Base-by-base conservation (phyloP, 2,113 vertebrate species). In the Struthio camelus region DNA sequence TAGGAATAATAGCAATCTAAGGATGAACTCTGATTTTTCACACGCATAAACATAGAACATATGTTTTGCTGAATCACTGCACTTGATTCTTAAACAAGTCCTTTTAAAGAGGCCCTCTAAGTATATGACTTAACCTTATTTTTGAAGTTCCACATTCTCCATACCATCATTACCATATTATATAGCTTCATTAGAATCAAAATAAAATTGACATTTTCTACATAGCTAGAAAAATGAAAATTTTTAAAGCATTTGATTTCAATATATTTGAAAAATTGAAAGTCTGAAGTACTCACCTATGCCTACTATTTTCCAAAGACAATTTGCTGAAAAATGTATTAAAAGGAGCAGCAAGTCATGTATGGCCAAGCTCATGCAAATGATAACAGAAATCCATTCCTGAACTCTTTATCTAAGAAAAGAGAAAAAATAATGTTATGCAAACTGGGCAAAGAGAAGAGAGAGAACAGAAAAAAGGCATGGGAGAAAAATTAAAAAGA, bases 331-430 rank as follows among this genome's bases (percentile, higher is more conserved):
- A 96, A 98, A 98, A 95, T 96, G 87, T 38, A 98, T 79, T 85
- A 98, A 85, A 90, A 96, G 98, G 86, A 98, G 96, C 58, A 78
- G 87, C 64, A 98, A 97, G 94, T 98, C 97, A 96, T 96, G n/a
- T 70, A 94, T 54, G 65, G 98, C 97, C 23, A 98, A 97, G 44
- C 95, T 97, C 86, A 98, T 88, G 91, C 97, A 98, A 94, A 98
- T 85, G 80, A 97, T 72, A 79, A 98, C 97, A 78, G 97, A 97
- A 94, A 97, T 76, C 95, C 87, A 97, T 96, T 98, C 97, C 91
- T 98, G 93, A 98, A 96, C 4, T 96, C 89, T 93, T 98, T 97
- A 70, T 92, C 93, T 98, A 92, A 59, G 51, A 14, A 87, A 46
- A 86, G 14, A 61, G 27, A 65, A 66, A 16, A 40, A 65, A 22